Evolutionary conservation across 1,140 invertebrate species (phyloP).

Genomic region (Neodiprion lecontei): DNA sequence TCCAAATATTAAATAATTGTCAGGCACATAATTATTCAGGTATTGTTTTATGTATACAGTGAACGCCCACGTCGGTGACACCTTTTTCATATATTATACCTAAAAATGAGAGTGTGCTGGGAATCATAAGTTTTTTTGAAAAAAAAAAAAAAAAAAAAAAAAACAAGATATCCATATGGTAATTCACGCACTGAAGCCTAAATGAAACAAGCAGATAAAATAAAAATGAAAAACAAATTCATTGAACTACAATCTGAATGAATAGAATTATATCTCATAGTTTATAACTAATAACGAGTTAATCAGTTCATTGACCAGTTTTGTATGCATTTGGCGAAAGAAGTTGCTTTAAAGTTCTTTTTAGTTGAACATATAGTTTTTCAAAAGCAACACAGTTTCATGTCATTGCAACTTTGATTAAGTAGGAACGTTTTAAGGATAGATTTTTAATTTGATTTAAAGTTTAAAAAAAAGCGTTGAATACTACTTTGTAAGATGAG

Average conservation of each 20-base stretch:
- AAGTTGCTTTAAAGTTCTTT: slow-evolving; percentile 42
- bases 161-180: not conserved
- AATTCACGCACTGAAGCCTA: not conserved
- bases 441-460: slow-evolving; percentile 38
- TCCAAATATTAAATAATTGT: not conserved
- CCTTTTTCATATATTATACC: not conserved
- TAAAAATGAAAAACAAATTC: not conserved
- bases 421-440: slow-evolving; percentile 40
- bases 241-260: slow-evolving; percentile 54
- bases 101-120: not conserved
- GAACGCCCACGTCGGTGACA: not conserved
- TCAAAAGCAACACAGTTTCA: slow-evolving; percentile 1
- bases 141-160: not conserved
- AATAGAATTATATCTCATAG: slow-evolving; percentile 52
- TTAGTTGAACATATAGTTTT: slow-evolving; percentile 14
- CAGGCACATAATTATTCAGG: not conserved
- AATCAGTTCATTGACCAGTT: slow-evolving; percentile 29
- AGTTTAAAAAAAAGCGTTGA: slow-evolving; percentile 34
- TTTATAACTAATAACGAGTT: slow-evolving; percentile 1
- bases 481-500: slow-evolving; percentile 47
- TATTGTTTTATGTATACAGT: not conserved
- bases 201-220: not conserved
- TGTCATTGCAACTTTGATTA: slow-evolving; percentile 51
- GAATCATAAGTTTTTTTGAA: not conserved
- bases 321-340: slow-evolving; percentile 53